Evolutionary conservation across 2,113 vertebrate genomes (phyloP).

Genomic region (Nansenia antarctica): DNA sequence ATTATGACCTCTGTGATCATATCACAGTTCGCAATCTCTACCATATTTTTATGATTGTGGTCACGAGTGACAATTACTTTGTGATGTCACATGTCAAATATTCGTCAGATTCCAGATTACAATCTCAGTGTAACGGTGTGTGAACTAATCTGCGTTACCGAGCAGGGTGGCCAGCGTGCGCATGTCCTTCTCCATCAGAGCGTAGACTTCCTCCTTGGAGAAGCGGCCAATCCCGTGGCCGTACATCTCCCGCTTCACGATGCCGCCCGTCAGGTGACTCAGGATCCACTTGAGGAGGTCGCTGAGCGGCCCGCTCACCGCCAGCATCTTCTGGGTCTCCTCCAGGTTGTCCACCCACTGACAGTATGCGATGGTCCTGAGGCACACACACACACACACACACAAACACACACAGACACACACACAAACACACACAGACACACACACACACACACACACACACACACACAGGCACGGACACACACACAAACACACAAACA

Average conservation of each 20-base stretch:
- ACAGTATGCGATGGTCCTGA: constrained; percentile 95
- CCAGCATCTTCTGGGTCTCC: constrained; percentile 94
- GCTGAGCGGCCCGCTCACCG: constrained; percentile 90
- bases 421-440: too few relatives aligned
- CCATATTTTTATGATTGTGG: too few relatives aligned
- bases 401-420: too few relatives aligned
- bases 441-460: constrained; percentile 5
- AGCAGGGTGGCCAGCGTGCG: constrained; percentile 89
- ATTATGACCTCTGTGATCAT: not conserved
- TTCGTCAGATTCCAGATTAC: too few relatives aligned
- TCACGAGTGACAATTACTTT: too few relatives aligned
- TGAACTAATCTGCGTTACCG: constrained; percentile 69
- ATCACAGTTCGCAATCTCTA: too few relatives aligned
- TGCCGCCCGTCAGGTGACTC: constrained; percentile 92
- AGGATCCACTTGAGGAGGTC: constrained; percentile 94
- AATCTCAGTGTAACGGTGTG: not conserved
- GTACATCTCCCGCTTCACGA: constrained; percentile 95
- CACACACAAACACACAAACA: too few relatives aligned
- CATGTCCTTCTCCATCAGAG: constrained; percentile 98
- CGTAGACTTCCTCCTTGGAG: constrained; percentile 92
- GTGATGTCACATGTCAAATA: too few relatives aligned
- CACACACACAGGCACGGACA: too few relatives aligned
- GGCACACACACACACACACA: constrained; percentile 27
- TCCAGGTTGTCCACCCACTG: constrained; percentile 98
- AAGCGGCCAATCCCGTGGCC: constrained; percentile 98